A percentile compares a stretch with the other conserved stretches of the same genome.
Conservation (phyloP, 2,797 vertebrate species). For the Alca torda region DNA sequence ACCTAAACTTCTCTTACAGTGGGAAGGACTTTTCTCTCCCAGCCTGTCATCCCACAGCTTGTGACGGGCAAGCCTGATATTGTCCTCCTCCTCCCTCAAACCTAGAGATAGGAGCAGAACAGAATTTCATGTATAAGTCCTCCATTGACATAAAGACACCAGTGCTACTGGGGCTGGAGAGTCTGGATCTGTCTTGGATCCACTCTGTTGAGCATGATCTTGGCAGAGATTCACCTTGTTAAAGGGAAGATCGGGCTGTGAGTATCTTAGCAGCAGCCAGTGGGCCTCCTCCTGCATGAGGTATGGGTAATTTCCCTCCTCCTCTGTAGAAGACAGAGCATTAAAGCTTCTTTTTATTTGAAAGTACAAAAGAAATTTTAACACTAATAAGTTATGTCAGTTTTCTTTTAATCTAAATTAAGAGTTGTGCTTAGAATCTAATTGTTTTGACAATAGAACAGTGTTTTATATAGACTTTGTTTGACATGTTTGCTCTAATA, state of each 20-base stretch:
- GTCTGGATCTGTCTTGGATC: background rate
- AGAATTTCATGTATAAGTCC: background rate
- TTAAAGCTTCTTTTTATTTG: background rate
- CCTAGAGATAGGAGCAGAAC: background rate
- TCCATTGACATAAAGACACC: background rate
- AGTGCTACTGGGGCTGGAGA: background rate
- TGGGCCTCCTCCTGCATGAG: background rate
- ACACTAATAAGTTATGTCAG: background rate
- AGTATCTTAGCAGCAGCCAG: background rate
- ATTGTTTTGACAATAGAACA: background rate
- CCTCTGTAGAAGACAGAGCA: background rate
- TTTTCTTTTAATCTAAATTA: background rate
- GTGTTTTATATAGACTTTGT: background rate
- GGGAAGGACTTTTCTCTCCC: background rate
- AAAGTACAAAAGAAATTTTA: background rate
- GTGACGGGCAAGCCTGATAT: background rate
- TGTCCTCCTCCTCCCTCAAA: background rate
- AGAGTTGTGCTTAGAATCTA: background rate
- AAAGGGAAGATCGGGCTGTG: background rate
- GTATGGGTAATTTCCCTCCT: background rate
- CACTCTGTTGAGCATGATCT: background rate
- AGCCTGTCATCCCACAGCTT: background rate
- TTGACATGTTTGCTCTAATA: background rate
- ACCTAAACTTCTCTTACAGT: background rate
- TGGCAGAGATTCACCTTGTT: background rate